A percentile compares a stretch with the other conserved stretches of the same genome.
Evolutionary conservation across 1,140 invertebrate genomes (phyloP).

Genomic region (Triops cancriformis): DNA sequence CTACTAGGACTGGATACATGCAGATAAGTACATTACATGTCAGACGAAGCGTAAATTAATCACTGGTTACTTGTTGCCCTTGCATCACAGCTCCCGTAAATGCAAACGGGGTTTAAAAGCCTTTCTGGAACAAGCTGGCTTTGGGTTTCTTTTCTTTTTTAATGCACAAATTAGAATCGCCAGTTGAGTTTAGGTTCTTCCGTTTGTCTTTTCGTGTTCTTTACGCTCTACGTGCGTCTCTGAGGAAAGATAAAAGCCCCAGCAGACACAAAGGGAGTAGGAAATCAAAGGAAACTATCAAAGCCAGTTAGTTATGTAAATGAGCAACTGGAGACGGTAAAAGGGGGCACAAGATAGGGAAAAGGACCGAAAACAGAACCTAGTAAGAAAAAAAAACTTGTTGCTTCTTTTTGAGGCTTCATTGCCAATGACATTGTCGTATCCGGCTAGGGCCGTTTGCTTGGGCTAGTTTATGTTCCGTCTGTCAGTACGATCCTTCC

Average conservation of each 20-base stretch:
- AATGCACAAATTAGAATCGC: neutral
- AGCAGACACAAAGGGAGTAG: neutral
- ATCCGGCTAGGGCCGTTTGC: slow-evolving; percentile 7
- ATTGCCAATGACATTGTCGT: slow-evolving; percentile 19
- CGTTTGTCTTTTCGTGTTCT: neutral
- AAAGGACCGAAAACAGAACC: neutral
- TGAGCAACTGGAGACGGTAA: neutral
- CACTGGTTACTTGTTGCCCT: neutral
- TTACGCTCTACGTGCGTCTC: neutral
- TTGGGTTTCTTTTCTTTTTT: neutral
- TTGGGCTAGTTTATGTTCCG: neutral
- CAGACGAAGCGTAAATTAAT: neutral
- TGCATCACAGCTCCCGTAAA: neutral
- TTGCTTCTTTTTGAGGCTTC: neutral
- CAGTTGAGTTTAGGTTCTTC: neutral
- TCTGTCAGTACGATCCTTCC: slow-evolving; percentile 11
- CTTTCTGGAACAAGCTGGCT: neutral
- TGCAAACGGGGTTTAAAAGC: neutral
- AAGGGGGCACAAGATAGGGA: neutral
- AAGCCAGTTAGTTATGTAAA: slow-evolving; percentile 14
- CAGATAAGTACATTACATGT: neutral
- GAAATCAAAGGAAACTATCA: slow-evolving; percentile 11
- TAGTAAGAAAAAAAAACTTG: neutral
- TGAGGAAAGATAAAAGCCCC: neutral
- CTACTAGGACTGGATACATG: neutral